Percentiles rank a stretch among this genome's conserved stretches.
Evolutionary conservation across 2,113 vertebrate species (phyloP).

Genomic region (Phrynosoma blainvillii): DNA sequence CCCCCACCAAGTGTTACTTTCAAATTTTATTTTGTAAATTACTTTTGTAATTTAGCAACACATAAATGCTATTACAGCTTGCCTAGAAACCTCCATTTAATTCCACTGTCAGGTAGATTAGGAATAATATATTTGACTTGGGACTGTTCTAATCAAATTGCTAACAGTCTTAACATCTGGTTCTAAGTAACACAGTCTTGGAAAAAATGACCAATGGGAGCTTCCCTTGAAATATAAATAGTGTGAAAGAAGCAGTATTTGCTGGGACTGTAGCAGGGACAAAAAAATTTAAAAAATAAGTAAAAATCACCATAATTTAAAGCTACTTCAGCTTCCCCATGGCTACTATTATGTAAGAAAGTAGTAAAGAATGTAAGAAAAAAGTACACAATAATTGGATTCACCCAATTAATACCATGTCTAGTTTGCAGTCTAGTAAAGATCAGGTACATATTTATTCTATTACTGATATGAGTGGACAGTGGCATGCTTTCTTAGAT

Average conservation of each 20-base stretch:
- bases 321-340: background rate
- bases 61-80: background rate
- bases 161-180: background rate
- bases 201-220: background rate
- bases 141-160: background rate
- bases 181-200: background rate
- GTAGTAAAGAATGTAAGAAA: background rate
- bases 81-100: slow-evolving; percentile 9
- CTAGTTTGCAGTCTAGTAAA: background rate
- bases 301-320: too few species aligned
- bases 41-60: slow-evolving; percentile 15
- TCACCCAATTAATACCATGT: background rate
- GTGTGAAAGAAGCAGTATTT: background rate
- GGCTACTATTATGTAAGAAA: background rate
- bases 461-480: too few species aligned
- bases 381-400: background rate
- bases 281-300: background rate
- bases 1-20: slow-evolving; percentile 35
- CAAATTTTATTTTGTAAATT: slow-evolving; percentile 30
- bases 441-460: background rate
- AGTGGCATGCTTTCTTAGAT: background rate
- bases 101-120: slow-evolving; percentile 31
- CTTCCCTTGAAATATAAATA: background rate
- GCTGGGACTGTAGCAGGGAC: background rate
- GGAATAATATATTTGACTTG: background rate